Conservation (phyloP, 2,888 invertebrate species). For the Resseliella maxima region DNA sequence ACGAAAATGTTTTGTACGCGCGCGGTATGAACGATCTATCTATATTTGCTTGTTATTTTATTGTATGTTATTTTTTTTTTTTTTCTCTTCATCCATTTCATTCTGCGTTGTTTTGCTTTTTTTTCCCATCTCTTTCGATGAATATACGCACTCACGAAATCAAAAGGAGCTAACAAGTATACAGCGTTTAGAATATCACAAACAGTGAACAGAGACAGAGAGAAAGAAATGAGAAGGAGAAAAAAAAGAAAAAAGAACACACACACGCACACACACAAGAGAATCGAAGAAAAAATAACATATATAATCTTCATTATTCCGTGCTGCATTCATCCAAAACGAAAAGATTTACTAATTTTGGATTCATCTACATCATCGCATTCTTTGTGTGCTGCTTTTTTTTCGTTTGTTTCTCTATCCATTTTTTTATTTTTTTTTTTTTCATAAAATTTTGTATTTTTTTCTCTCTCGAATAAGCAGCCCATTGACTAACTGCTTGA, state of each 20-base stretch:
- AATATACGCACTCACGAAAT: conserved; percentile 37
- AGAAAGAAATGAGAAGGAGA: neutral
- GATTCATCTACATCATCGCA: conserved; percentile 29
- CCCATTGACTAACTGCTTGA: neutral
- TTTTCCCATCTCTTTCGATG: neutral
- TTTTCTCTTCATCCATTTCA: neutral
- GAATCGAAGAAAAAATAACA: neutral
- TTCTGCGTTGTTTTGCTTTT: neutral
- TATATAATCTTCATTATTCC: conserved; percentile 42
- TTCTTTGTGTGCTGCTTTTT: neutral
- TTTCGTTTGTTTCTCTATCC: conserved; percentile 24
- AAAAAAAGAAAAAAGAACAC: neutral
- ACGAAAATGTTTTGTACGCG: conserved; percentile 33
- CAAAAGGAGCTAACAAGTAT: conserved; percentile 27
- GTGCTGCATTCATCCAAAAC: conserved; percentile 22
- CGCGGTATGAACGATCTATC: conserved; percentile 48
- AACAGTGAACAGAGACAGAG: neutral
- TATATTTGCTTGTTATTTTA: conserved; percentile 15
- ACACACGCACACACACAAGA: no score
- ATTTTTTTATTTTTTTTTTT: neutral
- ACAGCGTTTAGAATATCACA: conserved; percentile 12
- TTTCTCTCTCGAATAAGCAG: neutral
- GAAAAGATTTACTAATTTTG: conserved; percentile 55
- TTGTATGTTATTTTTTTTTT: neutral
- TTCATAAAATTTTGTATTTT: neutral